Percentiles rank a stretch among this genome's conserved stretches.
Conservation (phyloP, 1,140 invertebrate species). For the Camponotus floridanus region DNA sequence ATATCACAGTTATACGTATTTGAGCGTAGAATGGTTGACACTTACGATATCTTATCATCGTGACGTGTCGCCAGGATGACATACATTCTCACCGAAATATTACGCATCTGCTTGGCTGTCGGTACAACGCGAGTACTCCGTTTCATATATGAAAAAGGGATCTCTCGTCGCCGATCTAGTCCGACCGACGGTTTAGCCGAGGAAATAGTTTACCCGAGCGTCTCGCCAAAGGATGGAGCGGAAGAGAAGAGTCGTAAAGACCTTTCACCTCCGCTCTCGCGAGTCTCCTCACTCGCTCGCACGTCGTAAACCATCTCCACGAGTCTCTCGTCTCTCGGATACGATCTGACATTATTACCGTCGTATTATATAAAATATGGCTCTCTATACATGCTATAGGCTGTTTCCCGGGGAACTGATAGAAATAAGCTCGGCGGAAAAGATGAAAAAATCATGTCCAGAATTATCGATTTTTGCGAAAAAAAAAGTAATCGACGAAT, state of each 20-base stretch:
- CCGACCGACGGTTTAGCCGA: slow-evolving; percentile 31
- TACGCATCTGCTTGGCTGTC: slow-evolving; percentile 51
- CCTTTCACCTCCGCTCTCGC: slow-evolving; percentile 62
- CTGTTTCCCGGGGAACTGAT: background rate
- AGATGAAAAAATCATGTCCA: slow-evolving; percentile 10
- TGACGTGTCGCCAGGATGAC: background rate
- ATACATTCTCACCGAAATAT: slow-evolving; percentile 49
- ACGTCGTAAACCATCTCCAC: slow-evolving; percentile 78
- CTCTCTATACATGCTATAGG: slow-evolving; percentile 53
- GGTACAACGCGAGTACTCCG: background rate
- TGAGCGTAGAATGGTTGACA: background rate
- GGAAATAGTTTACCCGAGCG: slow-evolving; percentile 6
- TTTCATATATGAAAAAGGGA: slow-evolving; percentile 62
- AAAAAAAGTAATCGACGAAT: slow-evolving; percentile 7
- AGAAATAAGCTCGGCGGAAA: background rate
- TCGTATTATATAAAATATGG: slow-evolving; percentile 71
- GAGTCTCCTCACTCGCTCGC: slow-evolving; percentile 70
- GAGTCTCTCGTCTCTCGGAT: slow-evolving; percentile 65
- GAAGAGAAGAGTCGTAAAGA: slow-evolving; percentile 78
- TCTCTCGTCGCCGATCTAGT: slow-evolving; percentile 3
- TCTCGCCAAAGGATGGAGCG: slow-evolving; percentile 11
- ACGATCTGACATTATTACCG: slow-evolving; percentile 77
- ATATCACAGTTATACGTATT: background rate
- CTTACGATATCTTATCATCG: slow-evolving; percentile 33
- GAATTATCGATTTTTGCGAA: background rate